Percentiles rank a stretch among this genome's conserved stretches.
phyloP scores from a whole-genome alignment of 2,888 invertebrate species.

The Protophormia terraenovae region DNA sequence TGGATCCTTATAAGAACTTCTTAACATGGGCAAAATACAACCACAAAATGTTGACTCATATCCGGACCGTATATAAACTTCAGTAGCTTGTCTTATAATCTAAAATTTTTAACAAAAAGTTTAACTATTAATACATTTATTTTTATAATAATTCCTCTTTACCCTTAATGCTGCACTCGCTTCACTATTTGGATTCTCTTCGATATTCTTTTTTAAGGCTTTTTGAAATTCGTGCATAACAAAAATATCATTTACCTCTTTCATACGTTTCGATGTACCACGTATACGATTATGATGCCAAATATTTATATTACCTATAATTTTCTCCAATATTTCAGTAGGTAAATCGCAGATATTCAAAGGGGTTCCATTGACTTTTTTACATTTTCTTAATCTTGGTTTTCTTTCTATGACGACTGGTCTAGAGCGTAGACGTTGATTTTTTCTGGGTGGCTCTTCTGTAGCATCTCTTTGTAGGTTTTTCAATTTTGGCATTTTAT shows the following conservation, averaged over 20 bases:
- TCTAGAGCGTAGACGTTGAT: slow-evolving; percentile 5
- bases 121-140: neutral
- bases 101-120: neutral
- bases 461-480: neutral
- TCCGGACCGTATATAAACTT: slow-evolving; percentile 73
- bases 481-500: neutral
- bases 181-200: slow-evolving; percentile 65
- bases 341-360: slow-evolving; percentile 72
- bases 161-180: slow-evolving; percentile 71
- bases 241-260: slow-evolving; percentile 70
- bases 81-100: slow-evolving; percentile 72
- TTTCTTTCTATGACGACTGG: slow-evolving; percentile 3
- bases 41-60: slow-evolving; percentile 73
- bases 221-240: slow-evolving; percentile 73
- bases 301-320: slow-evolving; percentile 72
- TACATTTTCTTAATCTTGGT: neutral
- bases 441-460: slow-evolving; percentile 56
- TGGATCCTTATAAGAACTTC: slow-evolving; percentile 68
- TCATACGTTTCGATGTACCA: slow-evolving; percentile 72
- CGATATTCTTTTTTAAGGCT: slow-evolving; percentile 58
- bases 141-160: too few relatives aligned
- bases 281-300: slow-evolving; percentile 75
- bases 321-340: slow-evolving; percentile 72
- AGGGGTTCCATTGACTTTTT: neutral
- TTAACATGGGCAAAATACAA: slow-evolving; percentile 71